phyloP scores from a whole-genome alignment of 2,888 invertebrate species.

The Tyria jacobaeae region DNA sequence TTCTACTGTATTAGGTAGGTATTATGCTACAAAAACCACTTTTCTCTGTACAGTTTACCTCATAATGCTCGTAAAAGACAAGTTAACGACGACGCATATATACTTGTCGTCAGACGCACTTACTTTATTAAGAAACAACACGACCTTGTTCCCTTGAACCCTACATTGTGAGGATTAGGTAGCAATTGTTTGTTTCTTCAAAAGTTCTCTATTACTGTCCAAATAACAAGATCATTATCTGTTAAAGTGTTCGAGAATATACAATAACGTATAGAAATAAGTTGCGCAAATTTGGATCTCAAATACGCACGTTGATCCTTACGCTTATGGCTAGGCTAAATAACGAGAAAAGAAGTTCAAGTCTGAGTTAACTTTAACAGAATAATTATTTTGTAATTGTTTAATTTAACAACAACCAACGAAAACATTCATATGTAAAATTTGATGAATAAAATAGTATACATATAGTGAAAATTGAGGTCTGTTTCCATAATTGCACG shows the following conservation, averaged over 20 bases:
- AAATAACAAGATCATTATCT: not conserved
- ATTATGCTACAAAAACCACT: conserved; percentile 11
- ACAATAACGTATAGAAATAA: not conserved
- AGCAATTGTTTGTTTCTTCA: conserved; percentile 10
- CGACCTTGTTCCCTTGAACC: conserved; percentile 24
- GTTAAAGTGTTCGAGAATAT: not conserved
- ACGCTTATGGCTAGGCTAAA: not conserved
- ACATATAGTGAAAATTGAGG: too few relatives aligned
- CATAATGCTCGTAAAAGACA: conserved; percentile 26
- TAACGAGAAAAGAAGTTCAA: not conserved
- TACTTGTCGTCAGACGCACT: conserved; percentile 24
- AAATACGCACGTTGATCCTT: not conserved
- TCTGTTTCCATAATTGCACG: too few relatives aligned
- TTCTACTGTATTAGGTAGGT: not conserved
- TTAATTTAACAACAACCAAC: too few relatives aligned
- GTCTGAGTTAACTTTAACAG: not conserved
- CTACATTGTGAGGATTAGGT: conserved; percentile 27
- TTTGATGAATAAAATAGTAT: too few relatives aligned
- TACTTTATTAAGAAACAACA: conserved; percentile 41
- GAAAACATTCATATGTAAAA: too few relatives aligned
- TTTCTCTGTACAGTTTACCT: conserved; percentile 13
- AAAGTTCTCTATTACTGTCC: conserved; percentile 12
- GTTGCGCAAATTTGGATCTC: not conserved
- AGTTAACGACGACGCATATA: conserved; percentile 22
- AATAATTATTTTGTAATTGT: too few relatives aligned